Percentiles rank a stretch among this genome's conserved stretches.
phyloP scores from a whole-genome alignment of 2,797 vertebrate species.

The Manis crassicaudata region DNA sequence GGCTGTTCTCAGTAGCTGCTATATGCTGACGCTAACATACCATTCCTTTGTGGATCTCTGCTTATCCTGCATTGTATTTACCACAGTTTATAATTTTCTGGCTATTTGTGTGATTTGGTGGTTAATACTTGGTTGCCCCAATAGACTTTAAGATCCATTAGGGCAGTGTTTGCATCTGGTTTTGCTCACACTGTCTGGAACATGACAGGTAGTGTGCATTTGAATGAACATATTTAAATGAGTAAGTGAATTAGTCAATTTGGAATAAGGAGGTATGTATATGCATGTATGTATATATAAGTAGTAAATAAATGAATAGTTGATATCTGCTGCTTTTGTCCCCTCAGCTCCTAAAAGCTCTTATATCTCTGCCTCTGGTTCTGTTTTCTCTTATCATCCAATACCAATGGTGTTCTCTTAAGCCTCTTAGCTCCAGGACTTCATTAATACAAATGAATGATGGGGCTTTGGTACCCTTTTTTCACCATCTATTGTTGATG shows the following conservation, averaged over 20 bases:
- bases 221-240: background rate
- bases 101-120: background rate
- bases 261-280: background rate
- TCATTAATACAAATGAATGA: background rate
- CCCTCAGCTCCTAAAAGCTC: background rate
- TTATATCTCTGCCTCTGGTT: background rate
- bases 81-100: background rate
- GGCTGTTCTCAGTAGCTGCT: no score
- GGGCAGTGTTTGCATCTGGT: background rate
- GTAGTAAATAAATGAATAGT: background rate
- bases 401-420: background rate
- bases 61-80: background rate
- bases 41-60: background rate
- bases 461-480: background rate
- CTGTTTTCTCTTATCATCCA: background rate
- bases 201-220: background rate
- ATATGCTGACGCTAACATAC: background rate
- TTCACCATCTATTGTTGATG: background rate
- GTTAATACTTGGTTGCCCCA: background rate
- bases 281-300: no score
- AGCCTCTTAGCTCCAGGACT: background rate
- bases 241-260: background rate
- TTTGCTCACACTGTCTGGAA: background rate
- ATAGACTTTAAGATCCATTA: background rate
- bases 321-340: background rate